A percentile compares a stretch with the other conserved stretches of the same genome.
phyloP scores from a whole-genome alignment of 2,797 vertebrate genomes.

The Sandelia bainsii region DNA sequence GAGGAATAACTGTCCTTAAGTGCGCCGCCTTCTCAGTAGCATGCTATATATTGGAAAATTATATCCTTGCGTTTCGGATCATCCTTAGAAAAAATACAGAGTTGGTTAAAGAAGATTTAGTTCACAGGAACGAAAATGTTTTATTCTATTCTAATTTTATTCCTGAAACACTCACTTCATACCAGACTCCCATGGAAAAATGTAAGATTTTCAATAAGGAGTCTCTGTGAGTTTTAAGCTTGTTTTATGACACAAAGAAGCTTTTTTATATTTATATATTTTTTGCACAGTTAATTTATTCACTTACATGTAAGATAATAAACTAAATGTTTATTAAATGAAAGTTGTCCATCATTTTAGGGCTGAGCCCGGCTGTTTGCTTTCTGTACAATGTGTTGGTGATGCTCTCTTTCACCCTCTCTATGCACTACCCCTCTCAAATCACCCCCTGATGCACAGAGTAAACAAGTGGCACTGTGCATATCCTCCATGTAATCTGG shows the following conservation, averaged over 20 bases:
- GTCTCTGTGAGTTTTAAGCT: neutral
- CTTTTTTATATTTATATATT: neutral
- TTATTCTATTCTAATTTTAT: neutral
- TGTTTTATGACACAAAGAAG: neutral
- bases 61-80: conserved; percentile 23
- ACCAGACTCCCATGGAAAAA: neutral
- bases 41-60: conserved; percentile 32
- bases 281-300: neutral
- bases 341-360: conserved; percentile 18
- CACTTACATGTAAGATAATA: neutral
- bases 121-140: conserved; percentile 14
- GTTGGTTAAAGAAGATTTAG: conserved; percentile 1
- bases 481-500: conserved; percentile 92
- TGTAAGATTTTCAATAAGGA: neutral
- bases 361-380: neutral
- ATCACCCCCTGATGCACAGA: conserved; percentile 74
- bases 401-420: conserved; percentile 1
- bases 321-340: neutral
- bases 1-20: conserved; percentile 47
- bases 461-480: conserved; percentile 86
- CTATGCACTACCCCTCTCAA: conserved; percentile 11
- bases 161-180: neutral
- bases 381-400: conserved; percentile 10
- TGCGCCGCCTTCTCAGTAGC: conserved; percentile 33
- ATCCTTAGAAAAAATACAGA: conserved; percentile 6